phyloP scores from a whole-genome alignment of 2,113 vertebrate species.

The Ibidorhyncha struthersii region DNA sequence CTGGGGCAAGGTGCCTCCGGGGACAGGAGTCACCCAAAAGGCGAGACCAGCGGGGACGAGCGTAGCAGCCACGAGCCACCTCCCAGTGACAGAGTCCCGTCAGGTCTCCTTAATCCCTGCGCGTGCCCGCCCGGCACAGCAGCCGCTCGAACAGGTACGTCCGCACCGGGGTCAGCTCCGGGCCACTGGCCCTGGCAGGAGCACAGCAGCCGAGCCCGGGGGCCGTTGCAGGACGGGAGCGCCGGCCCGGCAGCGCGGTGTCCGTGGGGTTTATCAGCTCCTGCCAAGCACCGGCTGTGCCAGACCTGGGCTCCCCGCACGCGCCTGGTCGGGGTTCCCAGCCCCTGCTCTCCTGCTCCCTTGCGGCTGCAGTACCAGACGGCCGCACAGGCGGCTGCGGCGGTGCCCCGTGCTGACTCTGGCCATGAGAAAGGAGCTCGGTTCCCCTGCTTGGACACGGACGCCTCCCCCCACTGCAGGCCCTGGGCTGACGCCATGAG shows the following conservation, averaged over 20 bases:
- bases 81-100: background rate
- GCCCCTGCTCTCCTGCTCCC: background rate
- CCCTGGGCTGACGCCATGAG: background rate
- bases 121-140: rapidly evolving
- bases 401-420: background rate
- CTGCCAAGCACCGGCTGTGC: background rate
- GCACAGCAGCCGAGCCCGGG: too few species aligned
- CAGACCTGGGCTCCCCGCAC: background rate
- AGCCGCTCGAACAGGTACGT: background rate
- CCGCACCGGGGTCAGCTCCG: rapidly evolving
- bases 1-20: background rate
- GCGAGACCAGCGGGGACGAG: rapidly evolving
- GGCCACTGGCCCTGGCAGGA: too few species aligned
- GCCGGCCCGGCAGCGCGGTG: rapidly evolving
- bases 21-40: background rate
- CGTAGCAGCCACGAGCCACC: background rate
- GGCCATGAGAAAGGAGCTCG: rapidly evolving
- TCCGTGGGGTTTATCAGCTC: background rate
- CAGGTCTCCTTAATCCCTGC: background rate
- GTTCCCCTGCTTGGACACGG: too few species aligned
- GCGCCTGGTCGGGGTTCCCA: too few species aligned
- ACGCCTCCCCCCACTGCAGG: background rate
- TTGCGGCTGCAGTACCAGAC: rapidly evolving
- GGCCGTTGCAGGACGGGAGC: rapidly evolving
- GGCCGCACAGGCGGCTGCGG: rapidly evolving